Base-by-base conservation (phyloP, 2,797 vertebrate genomes). In the Enoplosus armatus region DNA sequence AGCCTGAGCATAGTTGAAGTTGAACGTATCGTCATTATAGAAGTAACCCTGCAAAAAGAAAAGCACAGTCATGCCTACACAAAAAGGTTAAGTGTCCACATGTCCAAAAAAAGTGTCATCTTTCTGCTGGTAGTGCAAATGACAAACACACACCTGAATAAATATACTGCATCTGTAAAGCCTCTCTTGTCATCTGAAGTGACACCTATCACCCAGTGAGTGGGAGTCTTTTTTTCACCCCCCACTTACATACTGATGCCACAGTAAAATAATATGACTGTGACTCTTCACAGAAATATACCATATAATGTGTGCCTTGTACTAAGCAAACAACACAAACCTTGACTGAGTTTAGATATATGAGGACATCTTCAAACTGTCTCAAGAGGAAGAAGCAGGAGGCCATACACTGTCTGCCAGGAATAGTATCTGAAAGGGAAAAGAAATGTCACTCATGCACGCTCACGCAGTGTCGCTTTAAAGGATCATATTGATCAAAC, bases 291-390 rank as follows among this genome's bases (percentile, higher is more conserved):
- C 47, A 37, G 37, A 29, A 63, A 66, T 47, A 50, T 10, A 53
- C 0, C 15, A 33, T 47, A 63, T 54, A 45, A 47, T 54, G 43
- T 51, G 29, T 7, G 35, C 18, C 7, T 62, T 66, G 22, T 31
- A 24, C 9, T 51, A 53, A 71, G 51, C 35, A 62, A 47, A 53
- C 76, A 47, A 53, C 76, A 94, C 95, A 87, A 81, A 99, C 98
- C 98, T 99, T 99, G 92, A 99, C 96, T 26, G 98, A 99, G 93
- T 98, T 97, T 80, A 99, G 97, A 94, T 99, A 99, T 83, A 98
- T 96, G 79, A 99, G 96, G 72, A 99, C 98, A 76, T 99, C 98
- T 90, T 96, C 96, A 95, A 99, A 99, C 81, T 98, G 97, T 72
- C 93, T 96, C 76, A 98, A 94, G 72, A 99, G 96, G 92, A 99